Base-by-base conservation (phyloP, 2,888 invertebrate species). In the Pilophorus perplexus region DNA sequence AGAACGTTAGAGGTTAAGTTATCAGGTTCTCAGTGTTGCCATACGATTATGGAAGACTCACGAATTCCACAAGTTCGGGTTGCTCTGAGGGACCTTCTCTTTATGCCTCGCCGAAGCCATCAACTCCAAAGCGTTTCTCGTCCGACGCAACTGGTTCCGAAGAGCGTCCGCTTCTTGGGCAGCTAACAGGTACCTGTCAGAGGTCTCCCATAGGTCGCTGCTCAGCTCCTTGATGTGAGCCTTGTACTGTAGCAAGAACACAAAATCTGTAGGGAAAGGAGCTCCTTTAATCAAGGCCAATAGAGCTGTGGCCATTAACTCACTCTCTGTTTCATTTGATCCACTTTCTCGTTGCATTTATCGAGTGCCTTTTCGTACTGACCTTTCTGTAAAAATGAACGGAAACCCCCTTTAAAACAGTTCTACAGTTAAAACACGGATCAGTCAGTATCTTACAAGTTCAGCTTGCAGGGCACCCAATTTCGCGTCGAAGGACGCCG, bases 161-260 rank as follows among this genome's bases (percentile, higher is more conserved):
- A 69, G 64, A 10, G 69, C 67, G 22, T 69, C 66, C 1, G 66
- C 82, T 70, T 84, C 82, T 67, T 83, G 82, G 54, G 80, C 81
- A 74, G 82, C 80, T 70, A 80, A 77, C 1, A 85, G 75, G 68
- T 82, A 80, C 74, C 82, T 83, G 74, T 85, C 85, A 0, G 84
- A 83, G 0, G 84, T 80, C 37, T 77, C 79, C 85, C 85, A 85
- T 67, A 83, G 76, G 72, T 85, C 83, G 0, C 80, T 78, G 6
- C 82, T 83, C 57, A 85, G 73, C 16, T 72, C 78, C 79, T 80
- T 72, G 78, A 80, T 67, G 76, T 76, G 75, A 78, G 79, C 71
- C 79, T 73, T 72, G 66, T 73, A 71, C 67, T 72, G 71, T 2
- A 62, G 64, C 46, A 33, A n/a, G n/a, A n/a, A n/a, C n/a, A n/a